A percentile compares a stretch with the other conserved stretches of the same genome.
These are phyloP conservation scores for Petroica traversi DNA, from an alignment of 2,113 vertebrate species.

Conservation along the genomic window DNA sequence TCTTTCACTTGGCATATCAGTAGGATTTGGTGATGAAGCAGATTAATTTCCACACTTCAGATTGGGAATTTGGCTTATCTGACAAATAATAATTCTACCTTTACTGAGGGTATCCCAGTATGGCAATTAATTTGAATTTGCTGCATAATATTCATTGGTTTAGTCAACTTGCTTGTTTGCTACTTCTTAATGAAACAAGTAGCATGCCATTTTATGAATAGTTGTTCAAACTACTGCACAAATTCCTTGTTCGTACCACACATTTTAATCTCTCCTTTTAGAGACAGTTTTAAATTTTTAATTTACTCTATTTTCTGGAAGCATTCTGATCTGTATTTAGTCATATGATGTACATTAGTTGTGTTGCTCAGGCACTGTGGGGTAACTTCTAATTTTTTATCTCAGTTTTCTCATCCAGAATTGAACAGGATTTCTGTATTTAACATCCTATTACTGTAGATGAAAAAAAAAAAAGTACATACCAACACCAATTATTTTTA, in stretches of 20 bases:
- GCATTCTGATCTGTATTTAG: background rate
- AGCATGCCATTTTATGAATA: background rate
- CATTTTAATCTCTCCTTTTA: background rate
- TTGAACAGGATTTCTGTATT: background rate
- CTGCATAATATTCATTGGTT: background rate
- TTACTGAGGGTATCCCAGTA: background rate
- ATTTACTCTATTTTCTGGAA: background rate
- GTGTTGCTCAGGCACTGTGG: background rate
- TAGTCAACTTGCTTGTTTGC: background rate
- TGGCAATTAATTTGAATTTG: background rate
- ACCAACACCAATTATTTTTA: background rate
- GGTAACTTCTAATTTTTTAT: background rate
- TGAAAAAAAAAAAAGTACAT: background rate
- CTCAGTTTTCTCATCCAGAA: background rate
- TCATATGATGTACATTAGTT: background rate
- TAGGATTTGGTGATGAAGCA: background rate
- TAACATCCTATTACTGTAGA: background rate
- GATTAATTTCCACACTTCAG: background rate
- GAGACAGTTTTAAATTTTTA: background rate
- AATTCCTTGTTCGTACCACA: background rate
- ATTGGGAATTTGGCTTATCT: background rate
- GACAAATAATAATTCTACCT: background rate
- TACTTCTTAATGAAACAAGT: background rate
- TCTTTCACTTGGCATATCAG: background rate
- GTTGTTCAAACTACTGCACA: background rate